These are phyloP conservation scores for Kryptolebias ocellatus DNA, from an alignment of 2,797 vertebrate species.

Conservation along the genomic window DNA sequence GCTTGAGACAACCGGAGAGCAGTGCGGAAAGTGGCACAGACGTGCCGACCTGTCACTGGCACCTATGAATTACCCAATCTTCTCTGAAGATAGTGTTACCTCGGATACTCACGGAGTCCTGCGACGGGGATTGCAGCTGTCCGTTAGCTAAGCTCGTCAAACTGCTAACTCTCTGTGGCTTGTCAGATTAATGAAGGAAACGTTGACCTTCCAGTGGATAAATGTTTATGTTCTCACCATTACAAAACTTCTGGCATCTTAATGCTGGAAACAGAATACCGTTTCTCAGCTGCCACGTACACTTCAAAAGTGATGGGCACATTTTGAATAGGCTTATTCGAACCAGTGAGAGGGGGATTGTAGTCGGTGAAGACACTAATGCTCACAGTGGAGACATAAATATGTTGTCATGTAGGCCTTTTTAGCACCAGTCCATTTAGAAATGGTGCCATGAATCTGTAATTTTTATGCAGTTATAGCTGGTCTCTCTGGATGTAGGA, in stretches of 20 bases:
- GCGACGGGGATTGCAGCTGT: conserved; percentile 75
- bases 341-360: conserved; percentile 30
- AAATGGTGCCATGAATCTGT: conserved; percentile 43
- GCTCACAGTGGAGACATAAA: conserved; percentile 56
- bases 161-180: conserved; percentile 66
- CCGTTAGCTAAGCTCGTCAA: conserved; percentile 73
- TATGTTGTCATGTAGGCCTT: conserved; percentile 57
- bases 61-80: conserved; percentile 83
- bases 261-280: conserved; percentile 54
- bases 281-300: conserved; percentile 46
- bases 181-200: conserved; percentile 79
- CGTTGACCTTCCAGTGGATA: conserved; percentile 77
- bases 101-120: conserved; percentile 62
- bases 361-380: conserved; percentile 44
- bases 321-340: conserved; percentile 42
- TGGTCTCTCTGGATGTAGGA: conserved; percentile 49
- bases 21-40: conserved; percentile 78
- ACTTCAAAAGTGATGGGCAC: conserved; percentile 54
- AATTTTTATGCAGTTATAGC: conserved; percentile 55
- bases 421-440: conserved; percentile 46
- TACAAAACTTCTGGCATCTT: conserved; percentile 63
- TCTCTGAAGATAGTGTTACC: conserved; percentile 80
- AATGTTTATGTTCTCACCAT: conserved; percentile 78
- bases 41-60: conserved; percentile 81
- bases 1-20: conserved; percentile 81